These are phyloP conservation scores for Anas bahamensis DNA, from an alignment of 2,797 vertebrate species.

Conservation along the genomic window DNA sequence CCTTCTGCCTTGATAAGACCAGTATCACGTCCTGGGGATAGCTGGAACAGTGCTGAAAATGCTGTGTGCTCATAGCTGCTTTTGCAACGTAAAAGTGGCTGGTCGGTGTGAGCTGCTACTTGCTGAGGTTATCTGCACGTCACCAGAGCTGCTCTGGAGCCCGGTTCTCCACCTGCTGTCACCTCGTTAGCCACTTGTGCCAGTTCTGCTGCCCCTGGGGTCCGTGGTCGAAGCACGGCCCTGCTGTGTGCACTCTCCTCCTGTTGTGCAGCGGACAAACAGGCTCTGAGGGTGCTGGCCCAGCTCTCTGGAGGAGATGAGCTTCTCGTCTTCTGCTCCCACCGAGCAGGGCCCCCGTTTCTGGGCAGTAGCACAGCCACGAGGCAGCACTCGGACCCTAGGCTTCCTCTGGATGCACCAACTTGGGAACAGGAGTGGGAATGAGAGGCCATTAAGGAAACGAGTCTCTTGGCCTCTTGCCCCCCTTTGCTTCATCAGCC, in stretches of 20 bases:
- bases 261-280: background rate
- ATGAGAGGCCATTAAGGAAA: too few species aligned
- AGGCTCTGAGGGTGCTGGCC: background rate
- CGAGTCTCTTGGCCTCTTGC: too few species aligned
- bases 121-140: background rate
- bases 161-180: background rate
- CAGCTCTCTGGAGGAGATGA: background rate
- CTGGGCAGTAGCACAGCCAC: background rate
- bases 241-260: background rate
- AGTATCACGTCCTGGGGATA: background rate
- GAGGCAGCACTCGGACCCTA: background rate
- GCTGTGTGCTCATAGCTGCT: background rate
- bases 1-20: background rate
- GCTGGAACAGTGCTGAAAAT: background rate
- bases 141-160: background rate
- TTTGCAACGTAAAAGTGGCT: background rate
- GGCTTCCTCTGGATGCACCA: background rate
- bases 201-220: background rate
- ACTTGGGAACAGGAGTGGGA: background rate
- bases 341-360: background rate
- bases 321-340: background rate
- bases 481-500: too few species aligned
- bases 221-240: accelerated
- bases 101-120: background rate
- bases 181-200: background rate